Percentiles rank a stretch among this genome's conserved stretches.
Conservation (phyloP, 2,888 invertebrate genomes). For the Lasioglossum zephyrum region DNA sequence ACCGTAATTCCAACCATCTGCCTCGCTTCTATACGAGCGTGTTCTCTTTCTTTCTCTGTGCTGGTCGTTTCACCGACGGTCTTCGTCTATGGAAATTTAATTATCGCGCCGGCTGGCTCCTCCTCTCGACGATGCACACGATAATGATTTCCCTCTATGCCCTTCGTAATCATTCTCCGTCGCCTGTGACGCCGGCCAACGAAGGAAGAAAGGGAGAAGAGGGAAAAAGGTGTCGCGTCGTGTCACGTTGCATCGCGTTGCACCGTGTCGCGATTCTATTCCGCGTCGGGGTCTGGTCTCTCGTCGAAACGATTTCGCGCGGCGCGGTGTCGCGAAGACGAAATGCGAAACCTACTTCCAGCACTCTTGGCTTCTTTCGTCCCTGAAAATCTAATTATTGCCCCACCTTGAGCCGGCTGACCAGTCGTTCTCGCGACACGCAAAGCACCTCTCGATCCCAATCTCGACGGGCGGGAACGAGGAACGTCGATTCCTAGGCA, state of each 20-base stretch:
- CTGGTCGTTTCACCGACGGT: slow-evolving; percentile 40
- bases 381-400: slow-evolving; percentile 70
- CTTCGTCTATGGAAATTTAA: slow-evolving; percentile 78
- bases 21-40: slow-evolving; percentile 27
- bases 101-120: slow-evolving; percentile 73
- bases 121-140: slow-evolving; percentile 61
- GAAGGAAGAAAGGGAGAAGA: background rate
- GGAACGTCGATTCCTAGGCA: background rate
- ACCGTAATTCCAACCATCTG: slow-evolving; percentile 49
- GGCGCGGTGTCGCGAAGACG: slow-evolving; percentile 27
- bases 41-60: slow-evolving; percentile 32
- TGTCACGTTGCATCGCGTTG: background rate
- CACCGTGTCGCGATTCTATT: background rate
- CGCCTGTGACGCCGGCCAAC: background rate
- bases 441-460: slow-evolving; percentile 54
- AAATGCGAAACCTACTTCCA: slow-evolving; percentile 57
- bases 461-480: slow-evolving; percentile 42
- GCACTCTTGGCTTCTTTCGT: slow-evolving; percentile 60
- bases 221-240: slow-evolving; percentile 1
- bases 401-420: slow-evolving; percentile 52
- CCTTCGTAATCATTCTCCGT: slow-evolving; percentile 53
- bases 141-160: slow-evolving; percentile 66
- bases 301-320: background rate
- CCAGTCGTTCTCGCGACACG: slow-evolving; percentile 40
- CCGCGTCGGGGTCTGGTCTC: background rate